Base-by-base conservation (phyloP, 1,140 invertebrate genomes). In the Agraylea sexmaculata region DNA sequence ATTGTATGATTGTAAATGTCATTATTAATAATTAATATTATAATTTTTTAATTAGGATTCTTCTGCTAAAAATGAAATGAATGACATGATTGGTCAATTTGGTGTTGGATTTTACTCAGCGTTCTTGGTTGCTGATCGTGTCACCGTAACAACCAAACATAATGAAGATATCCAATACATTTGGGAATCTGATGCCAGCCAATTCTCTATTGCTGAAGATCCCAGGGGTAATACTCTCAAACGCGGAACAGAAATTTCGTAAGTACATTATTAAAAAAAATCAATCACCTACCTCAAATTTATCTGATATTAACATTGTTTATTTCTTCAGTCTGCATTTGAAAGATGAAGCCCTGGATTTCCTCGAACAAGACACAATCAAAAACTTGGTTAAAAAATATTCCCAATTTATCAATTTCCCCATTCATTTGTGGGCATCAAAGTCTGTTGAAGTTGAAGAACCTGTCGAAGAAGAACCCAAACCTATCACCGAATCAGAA, bases 381-480 rank as follows among this genome's bases (percentile, higher is more conserved):
- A 83, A 80, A 49, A 78, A 82, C 46, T 67, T 99, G 4, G 83
- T 99, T 18, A 88, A 87, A 59, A 99, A 98, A 64, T 99, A 99
- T 64, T 96, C 90, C 1, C 95, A 99, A 68, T 99, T 99, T 63
- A 99, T 99, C 53, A 98, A 98, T 63, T 99, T 99, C 73, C 87
- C 89, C 13, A 99, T 99, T 54, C 89, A 89, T 59, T 60, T 99
- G 53, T 99, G 94, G 94, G 75, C 82, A 25, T 92, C 87, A 59
- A 94, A 87, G 65, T 89, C 84, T 16, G 75, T 94, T 46, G 79
- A 86, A 42, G 86, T 89, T 33, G 87, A 93, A 56, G 85, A 87
- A 55, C 72, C 78, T 8, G 55, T 75, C 35, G 80, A 81, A 37
- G 70, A 70, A 22, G 56, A 57, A 37, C 55, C 60, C 5, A 62